Evolutionary conservation across 2,888 invertebrate species (phyloP).

Genomic region (Sminthurinus aureus): DNA sequence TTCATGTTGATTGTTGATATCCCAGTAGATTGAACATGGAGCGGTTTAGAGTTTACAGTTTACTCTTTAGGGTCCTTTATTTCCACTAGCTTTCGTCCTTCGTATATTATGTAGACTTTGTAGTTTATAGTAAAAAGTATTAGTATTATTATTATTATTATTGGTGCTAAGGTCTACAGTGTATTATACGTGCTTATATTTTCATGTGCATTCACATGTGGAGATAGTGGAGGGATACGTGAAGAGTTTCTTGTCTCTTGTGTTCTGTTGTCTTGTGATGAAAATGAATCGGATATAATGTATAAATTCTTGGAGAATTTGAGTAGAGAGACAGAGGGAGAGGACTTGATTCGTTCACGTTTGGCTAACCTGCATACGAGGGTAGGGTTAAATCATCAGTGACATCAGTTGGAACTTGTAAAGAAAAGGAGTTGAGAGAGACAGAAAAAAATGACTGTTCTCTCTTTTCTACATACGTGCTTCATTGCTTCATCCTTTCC

Average conservation of each 20-base stretch:
- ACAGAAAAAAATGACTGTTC: constrained; percentile 21
- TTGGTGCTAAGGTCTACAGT: too few relatives aligned
- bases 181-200: too few relatives aligned
- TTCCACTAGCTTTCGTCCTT: too few relatives aligned
- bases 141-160: too few relatives aligned
- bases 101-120: too few relatives aligned
- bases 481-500: constrained; percentile 14
- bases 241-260: not conserved
- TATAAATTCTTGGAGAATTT: constrained; percentile 19
- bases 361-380: constrained; percentile 32
- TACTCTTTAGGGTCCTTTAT: too few relatives aligned
- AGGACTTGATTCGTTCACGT: constrained; percentile 34
- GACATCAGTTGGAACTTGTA: constrained; percentile 28
- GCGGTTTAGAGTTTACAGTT: too few relatives aligned
- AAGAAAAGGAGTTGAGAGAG: not conserved
- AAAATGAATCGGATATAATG: constrained; percentile 2
- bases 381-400: constrained; percentile 32
- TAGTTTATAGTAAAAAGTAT: too few relatives aligned
- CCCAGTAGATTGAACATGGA: too few relatives aligned
- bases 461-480: not conserved
- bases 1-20: too few relatives aligned
- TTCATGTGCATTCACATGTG: not conserved
- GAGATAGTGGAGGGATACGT: not conserved
- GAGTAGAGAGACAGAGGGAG: constrained; percentile 4
- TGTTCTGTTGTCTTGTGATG: not conserved